Conservation (phyloP, 2,113 vertebrate species). For the Phylloscopus whistleri region DNA sequence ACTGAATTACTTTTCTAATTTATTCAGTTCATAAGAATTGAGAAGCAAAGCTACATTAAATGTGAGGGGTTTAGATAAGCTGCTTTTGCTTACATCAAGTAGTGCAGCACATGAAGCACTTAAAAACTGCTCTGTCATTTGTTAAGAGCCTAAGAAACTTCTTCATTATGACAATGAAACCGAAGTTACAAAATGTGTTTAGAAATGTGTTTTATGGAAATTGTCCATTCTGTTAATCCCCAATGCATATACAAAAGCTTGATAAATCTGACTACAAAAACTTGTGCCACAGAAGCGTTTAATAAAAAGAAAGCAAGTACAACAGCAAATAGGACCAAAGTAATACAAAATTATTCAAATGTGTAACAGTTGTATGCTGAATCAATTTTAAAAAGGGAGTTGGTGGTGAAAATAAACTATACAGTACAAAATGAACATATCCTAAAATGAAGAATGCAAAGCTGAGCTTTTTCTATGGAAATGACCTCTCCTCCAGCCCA, state of each 20-base stretch:
- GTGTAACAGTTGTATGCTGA: neutral
- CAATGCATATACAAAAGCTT: neutral
- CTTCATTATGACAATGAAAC: constrained; percentile 16
- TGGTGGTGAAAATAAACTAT: neutral
- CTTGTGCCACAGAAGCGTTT: neutral
- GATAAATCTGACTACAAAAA: constrained; percentile 1
- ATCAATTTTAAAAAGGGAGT: neutral
- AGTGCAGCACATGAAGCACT: constrained; percentile 3
- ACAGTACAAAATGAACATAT: neutral
- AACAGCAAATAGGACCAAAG: neutral
- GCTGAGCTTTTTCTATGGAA: neutral
- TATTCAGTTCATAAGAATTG: neutral
- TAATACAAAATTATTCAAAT: neutral
- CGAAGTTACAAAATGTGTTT: neutral
- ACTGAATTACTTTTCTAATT: neutral
- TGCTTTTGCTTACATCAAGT: neutral
- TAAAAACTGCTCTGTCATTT: constrained; percentile 42
- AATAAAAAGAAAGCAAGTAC: neutral
- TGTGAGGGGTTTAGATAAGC: constrained; percentile 34
- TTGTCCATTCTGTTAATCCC: neutral
- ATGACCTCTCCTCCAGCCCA: neutral
- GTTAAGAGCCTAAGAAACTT: constrained; percentile 24
- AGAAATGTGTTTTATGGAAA: neutral
- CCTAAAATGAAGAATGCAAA: neutral
- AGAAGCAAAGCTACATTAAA: constrained; percentile 20